Percentiles rank a stretch among this genome's conserved stretches.
Conservation (phyloP, 2,113 vertebrate species). For the Meriones unguiculatus region DNA sequence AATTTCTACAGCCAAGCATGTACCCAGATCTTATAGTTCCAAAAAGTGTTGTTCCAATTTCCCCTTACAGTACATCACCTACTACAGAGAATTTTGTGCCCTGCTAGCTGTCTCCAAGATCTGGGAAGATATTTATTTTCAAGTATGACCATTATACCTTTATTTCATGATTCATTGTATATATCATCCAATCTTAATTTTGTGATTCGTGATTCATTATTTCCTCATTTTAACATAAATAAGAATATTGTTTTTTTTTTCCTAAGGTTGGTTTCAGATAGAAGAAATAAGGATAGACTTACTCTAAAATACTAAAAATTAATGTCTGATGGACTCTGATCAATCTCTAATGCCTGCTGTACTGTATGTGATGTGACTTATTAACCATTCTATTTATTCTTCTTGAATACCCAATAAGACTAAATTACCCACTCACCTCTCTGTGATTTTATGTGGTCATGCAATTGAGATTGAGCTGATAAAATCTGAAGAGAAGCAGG, state of each 20-base stretch:
- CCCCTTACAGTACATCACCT: neutral
- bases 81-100: neutral
- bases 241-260: slow-evolving; percentile 11
- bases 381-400: slow-evolving; percentile 18
- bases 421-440: neutral
- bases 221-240: slow-evolving; percentile 18
- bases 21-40: neutral
- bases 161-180: neutral
- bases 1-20: neutral
- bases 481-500: slow-evolving; percentile 8
- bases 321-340: neutral
- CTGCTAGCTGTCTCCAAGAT: neutral
- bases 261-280: neutral
- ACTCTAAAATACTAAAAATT: slow-evolving; percentile 51
- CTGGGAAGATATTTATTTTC: neutral
- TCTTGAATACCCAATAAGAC: neutral
- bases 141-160: neutral
- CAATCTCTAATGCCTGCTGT: neutral
- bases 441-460: neutral
- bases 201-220: neutral
- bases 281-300: neutral
- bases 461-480: neutral
- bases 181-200: slow-evolving; percentile 7
- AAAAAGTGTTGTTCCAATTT: slow-evolving; percentile 2
- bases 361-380: neutral